These are phyloP conservation scores for Paramormyrops hopkinsi DNA, from an alignment of 2,797 vertebrate species.

Conservation along the genomic window DNA sequence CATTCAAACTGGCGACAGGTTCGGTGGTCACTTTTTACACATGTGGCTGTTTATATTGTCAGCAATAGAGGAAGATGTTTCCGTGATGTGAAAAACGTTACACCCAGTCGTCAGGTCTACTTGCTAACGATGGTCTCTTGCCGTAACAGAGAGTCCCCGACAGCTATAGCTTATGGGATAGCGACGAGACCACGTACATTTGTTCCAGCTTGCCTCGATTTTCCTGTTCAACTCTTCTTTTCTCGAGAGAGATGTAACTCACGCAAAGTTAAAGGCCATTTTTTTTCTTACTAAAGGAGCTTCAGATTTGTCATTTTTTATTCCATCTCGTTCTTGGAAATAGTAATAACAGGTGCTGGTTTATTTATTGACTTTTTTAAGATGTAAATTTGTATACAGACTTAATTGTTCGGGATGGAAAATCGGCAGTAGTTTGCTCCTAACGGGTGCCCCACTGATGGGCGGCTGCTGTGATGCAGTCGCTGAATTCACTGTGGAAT, in stretches of 20 bases:
- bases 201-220: constrained; percentile 6
- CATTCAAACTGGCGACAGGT: constrained; percentile 44
- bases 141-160: constrained; percentile 29
- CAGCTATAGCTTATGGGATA: constrained; percentile 19
- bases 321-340: constrained; percentile 26
- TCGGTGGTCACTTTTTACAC: constrained; percentile 43
- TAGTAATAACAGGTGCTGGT: constrained; percentile 50
- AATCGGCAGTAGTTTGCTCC: not conserved
- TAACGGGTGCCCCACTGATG: constrained; percentile 24
- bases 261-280: not conserved
- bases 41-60: constrained; percentile 38
- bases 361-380: constrained; percentile 38
- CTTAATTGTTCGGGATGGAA: constrained; percentile 34
- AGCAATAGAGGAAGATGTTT: constrained; percentile 26
- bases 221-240: constrained; percentile 6
- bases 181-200: not conserved
- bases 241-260: not conserved
- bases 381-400: constrained; percentile 48
- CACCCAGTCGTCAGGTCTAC: not conserved
- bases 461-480: constrained; percentile 57
- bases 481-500: constrained; percentile 60
- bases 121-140: constrained; percentile 30
- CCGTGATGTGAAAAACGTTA: not conserved
- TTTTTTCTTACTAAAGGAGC: constrained; percentile 7
- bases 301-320: constrained; percentile 30